These are phyloP conservation scores for Temnothorax longispinosus DNA, from an alignment of 1,140 invertebrate genomes.

Conservation along the genomic window DNA sequence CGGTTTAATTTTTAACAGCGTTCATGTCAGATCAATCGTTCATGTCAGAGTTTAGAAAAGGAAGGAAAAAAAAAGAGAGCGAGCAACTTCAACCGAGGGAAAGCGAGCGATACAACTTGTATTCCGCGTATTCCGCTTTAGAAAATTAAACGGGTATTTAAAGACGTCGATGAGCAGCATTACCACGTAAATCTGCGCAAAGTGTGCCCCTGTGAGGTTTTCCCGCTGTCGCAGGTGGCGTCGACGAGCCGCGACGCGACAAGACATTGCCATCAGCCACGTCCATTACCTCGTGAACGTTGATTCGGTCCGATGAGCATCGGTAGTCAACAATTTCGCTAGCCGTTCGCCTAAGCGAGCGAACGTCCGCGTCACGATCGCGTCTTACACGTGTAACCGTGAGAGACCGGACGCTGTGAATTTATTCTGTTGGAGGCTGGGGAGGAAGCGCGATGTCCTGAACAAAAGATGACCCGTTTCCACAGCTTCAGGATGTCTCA, in stretches of 20 bases:
- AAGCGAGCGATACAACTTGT: background rate
- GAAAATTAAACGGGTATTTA: conserved; percentile 14
- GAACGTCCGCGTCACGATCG: conserved; percentile 39
- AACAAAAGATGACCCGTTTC: conserved; percentile 39
- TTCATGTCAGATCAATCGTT: background rate
- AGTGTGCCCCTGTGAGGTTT: conserved; percentile 66
- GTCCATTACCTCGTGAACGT: conserved; percentile 81
- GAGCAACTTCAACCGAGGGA: background rate
- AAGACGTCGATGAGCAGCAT: conserved; percentile 34
- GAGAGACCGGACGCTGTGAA: conserved; percentile 68
- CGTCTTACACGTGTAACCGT: conserved; percentile 70
- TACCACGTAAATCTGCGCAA: conserved; percentile 78
- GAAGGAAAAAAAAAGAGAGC: background rate
- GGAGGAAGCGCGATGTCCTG: conserved; percentile 29
- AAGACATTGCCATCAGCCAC: conserved; percentile 84
- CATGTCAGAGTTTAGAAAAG: background rate
- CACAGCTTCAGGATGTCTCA: background rate
- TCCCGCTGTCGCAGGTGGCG: conserved; percentile 81
- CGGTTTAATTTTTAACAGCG: conserved; percentile 6
- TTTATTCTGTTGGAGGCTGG: conserved; percentile 35
- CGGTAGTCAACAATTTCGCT: conserved; percentile 62
- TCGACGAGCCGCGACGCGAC: conserved; percentile 83
- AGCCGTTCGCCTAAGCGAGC: conserved; percentile 34
- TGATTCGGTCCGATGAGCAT: conserved; percentile 68
- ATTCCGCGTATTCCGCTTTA: background rate